Conservation (phyloP, 2,113 vertebrate genomes). For the Panurus biarmicus region DNA sequence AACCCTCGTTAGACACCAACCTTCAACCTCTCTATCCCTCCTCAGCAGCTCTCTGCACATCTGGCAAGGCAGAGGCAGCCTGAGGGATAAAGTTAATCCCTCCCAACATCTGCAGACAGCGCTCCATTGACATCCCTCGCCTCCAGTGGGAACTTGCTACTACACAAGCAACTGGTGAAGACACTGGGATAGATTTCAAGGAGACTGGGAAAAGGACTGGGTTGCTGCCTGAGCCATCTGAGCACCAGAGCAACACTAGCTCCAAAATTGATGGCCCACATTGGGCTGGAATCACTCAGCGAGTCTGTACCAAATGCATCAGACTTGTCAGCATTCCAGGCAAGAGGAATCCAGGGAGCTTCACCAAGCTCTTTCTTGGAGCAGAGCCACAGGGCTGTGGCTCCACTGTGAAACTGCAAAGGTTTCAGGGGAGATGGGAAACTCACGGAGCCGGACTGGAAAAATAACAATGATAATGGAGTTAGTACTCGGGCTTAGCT, state of each 20-base stretch:
- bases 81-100: not conserved
- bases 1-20: rapidly evolving
- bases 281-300: not conserved
- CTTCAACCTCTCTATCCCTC: not conserved
- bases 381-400: not conserved
- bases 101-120: not conserved
- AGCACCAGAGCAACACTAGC: not conserved
- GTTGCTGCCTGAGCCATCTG: not conserved
- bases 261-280: not conserved
- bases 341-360: not conserved
- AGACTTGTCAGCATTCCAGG: not conserved
- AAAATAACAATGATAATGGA: rapidly evolving
- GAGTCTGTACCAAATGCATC: not conserved
- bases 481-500: not conserved
- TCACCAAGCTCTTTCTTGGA: not conserved
- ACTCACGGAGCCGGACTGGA: not conserved
- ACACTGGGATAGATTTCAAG: not conserved
- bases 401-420: not conserved
- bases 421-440: not conserved
- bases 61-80: not conserved
- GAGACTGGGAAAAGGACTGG: not conserved
- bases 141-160: not conserved
- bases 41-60: not conserved
- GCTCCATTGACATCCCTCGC: rapidly evolving
- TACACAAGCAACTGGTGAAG: not conserved